phyloP scores from a whole-genome alignment of 2,888 invertebrate species.

The Habroteleia sp. region DNA sequence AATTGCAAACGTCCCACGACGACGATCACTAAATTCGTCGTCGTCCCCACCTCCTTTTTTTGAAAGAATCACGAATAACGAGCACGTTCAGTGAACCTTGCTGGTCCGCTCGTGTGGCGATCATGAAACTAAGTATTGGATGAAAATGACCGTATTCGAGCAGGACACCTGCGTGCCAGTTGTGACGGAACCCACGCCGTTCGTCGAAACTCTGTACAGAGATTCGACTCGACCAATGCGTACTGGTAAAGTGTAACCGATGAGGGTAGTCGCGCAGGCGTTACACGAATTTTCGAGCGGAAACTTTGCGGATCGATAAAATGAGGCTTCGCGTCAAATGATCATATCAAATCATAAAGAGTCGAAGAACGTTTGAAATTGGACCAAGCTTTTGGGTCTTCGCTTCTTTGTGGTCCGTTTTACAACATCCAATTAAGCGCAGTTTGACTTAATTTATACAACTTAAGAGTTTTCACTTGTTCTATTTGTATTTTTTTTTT shows the following conservation, averaged over 20 bases:
- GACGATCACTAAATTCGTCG: constrained; percentile 40
- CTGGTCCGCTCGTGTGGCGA: constrained; percentile 25
- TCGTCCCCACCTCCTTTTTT: constrained; percentile 48
- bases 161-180: constrained; percentile 26
- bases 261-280: constrained; percentile 52
- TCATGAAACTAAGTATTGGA: constrained; percentile 31
- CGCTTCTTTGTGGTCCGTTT: background rate
- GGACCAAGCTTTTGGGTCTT: constrained; percentile 18
- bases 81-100: constrained; percentile 33
- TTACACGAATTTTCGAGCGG: constrained; percentile 50
- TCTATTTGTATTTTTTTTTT: too few species aligned
- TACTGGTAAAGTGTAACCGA: constrained; percentile 37
- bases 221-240: constrained; percentile 42
- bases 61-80: constrained; percentile 12
- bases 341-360: constrained; percentile 19
- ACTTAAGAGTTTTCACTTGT: background rate
- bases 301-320: constrained; percentile 65
- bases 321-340: constrained; percentile 47
- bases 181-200: constrained; percentile 15
- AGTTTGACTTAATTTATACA: too few species aligned
- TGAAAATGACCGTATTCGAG: constrained; percentile 9
- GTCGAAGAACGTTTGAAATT: constrained; percentile 1
- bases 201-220: constrained; percentile 18
- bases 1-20: constrained; percentile 21
- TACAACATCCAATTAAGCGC: too few species aligned